These are phyloP conservation scores for Liposcelis brunnea DNA, from an alignment of 2,888 invertebrate species.

Conservation along the genomic window DNA sequence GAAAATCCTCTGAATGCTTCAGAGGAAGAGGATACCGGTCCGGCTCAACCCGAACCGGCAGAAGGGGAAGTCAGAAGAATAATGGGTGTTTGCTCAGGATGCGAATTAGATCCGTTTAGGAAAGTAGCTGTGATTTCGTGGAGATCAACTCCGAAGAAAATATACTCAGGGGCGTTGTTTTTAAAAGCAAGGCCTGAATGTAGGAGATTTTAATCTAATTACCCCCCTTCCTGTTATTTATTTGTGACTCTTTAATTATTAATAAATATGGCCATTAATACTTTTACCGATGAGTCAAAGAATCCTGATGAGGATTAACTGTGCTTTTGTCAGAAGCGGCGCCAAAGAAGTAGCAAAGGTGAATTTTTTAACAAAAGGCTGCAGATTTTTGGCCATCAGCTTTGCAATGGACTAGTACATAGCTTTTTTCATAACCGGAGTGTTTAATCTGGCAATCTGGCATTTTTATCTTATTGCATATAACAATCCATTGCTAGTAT, in stretches of 20 bases:
- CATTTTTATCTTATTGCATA: too few species aligned
- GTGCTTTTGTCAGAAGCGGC: too few species aligned
- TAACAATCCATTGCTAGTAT: too few species aligned
- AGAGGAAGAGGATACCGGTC: constrained; percentile 8
- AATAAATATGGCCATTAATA: constrained; percentile 10
- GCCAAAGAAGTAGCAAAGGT: too few species aligned
- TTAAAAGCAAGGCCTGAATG: constrained; percentile 48
- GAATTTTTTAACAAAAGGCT: too few species aligned
- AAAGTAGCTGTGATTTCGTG: constrained; percentile 63
- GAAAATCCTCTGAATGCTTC: background rate
- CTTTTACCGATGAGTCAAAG: constrained; percentile 3
- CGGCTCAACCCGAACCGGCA: constrained; percentile 41
- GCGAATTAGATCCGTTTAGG: constrained; percentile 59
- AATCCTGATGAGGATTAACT: too few species aligned
- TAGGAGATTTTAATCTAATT: constrained; percentile 35
- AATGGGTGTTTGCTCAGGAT: constrained; percentile 59
- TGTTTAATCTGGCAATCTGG: too few species aligned
- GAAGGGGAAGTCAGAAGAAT: constrained; percentile 68
- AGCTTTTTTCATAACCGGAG: too few species aligned
- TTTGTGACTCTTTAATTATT: constrained; percentile 10
- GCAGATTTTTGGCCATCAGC: too few species aligned
- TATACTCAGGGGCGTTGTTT: constrained; percentile 53
- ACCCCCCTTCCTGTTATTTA: constrained; percentile 11
- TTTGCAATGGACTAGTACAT: too few species aligned
- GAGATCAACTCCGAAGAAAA: constrained; percentile 53